Evolutionary conservation across 2,888 invertebrate genomes (phyloP).

Genomic region (Parnassius mnemosyne): DNA sequence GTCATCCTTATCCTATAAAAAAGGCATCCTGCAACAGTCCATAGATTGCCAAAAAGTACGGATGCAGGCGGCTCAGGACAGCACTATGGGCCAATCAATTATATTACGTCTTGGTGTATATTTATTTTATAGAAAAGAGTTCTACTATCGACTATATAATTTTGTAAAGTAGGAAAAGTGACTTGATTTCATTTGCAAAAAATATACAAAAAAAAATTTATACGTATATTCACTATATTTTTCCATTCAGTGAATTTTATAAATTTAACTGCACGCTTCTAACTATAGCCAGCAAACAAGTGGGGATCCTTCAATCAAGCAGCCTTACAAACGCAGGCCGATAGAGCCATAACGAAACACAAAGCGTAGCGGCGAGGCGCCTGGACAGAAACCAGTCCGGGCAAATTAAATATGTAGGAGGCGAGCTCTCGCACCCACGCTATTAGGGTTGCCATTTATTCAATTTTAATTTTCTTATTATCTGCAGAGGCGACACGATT

Average conservation of each 20-base stretch:
- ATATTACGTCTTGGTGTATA: too few relatives aligned
- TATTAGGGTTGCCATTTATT: slow-evolving; percentile 47
- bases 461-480: background rate
- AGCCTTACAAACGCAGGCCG: slow-evolving; percentile 43
- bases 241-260: background rate
- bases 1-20: too few relatives aligned
- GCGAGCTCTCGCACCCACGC: slow-evolving; percentile 66
- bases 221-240: background rate
- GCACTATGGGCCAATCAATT: too few relatives aligned
- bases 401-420: slow-evolving; percentile 81
- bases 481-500: background rate
- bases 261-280: slow-evolving; percentile 28
- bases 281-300: slow-evolving; percentile 47
- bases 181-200: too few relatives aligned
- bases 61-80: too few relatives aligned
- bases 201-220: too few relatives aligned
- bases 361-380: slow-evolving; percentile 63
- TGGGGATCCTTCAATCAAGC: slow-evolving; percentile 50
- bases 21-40: too few relatives aligned
- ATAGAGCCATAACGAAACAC: slow-evolving; percentile 78
- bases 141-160: too few relatives aligned
- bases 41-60: too few relatives aligned
- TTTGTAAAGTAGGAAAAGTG: background rate
- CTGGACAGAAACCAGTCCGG: slow-evolving; percentile 76
- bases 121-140: too few relatives aligned